Evolutionary conservation across 2,888 invertebrate genomes (phyloP).

Genomic region (Trilocha varians): DNA sequence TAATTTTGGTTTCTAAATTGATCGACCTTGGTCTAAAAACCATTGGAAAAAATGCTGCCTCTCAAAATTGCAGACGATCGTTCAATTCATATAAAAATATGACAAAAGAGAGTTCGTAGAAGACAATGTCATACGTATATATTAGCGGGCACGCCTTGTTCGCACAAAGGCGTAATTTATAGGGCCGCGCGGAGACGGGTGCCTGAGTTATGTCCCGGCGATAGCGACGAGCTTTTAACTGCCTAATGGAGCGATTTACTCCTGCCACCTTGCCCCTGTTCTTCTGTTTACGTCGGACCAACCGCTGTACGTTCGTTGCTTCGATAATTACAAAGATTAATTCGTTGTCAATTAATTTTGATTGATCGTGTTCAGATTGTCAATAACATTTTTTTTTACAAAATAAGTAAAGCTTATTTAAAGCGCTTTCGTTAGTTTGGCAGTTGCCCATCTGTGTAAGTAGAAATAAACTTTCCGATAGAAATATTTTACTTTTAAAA

Average conservation of each 20-base stretch:
- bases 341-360: conserved; percentile 9
- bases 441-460: too few relatives aligned
- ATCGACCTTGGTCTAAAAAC: conserved; percentile 3
- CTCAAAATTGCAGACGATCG: not conserved
- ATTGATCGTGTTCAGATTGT: not conserved
- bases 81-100: conserved; percentile 44
- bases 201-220: conserved; percentile 68
- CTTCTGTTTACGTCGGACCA: conserved; percentile 46
- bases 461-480: too few relatives aligned
- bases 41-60: not conserved
- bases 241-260: conserved; percentile 72
- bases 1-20: too few relatives aligned
- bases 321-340: not conserved
- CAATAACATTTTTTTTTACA: not conserved
- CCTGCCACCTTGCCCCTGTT: conserved; percentile 61
- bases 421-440: not conserved
- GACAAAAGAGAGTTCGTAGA: conserved; percentile 54
- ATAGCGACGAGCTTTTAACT: conserved; percentile 74
- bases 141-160: conserved; percentile 65
- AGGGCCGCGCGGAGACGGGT: conserved; percentile 68
- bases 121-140: conserved; percentile 72
- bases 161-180: conserved; percentile 72
- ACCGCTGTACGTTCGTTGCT: conserved; percentile 8
- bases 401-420: not conserved
- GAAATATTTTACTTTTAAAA: too few relatives aligned